Evolutionary conservation across 2,888 invertebrate species (phyloP), one percentile per base, ranked within the genome.

Genomic region (Anarsia innoxiella): DNA sequence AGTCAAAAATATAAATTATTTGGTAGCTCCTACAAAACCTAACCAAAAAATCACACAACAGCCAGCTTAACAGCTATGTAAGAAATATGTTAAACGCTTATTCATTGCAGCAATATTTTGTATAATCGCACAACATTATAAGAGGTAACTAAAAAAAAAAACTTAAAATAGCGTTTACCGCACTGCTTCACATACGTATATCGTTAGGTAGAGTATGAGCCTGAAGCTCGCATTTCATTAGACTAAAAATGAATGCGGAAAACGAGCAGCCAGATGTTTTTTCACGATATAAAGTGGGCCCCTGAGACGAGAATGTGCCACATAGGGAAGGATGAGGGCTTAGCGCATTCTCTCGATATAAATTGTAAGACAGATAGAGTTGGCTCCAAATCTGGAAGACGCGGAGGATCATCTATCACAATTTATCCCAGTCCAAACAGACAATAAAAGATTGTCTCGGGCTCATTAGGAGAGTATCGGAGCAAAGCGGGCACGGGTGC

Each of bases 371-470:
- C 56, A 52, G 59, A 71, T 67, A 66, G 63, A 62, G 57, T 57
- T 59, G 53, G 56, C 56, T 69, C 59, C 50, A 64, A 72, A 70
- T 73, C 66, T 66, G 64, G 59, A 64, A 60, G 65, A 64, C 59
- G 53, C 52, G 45, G 53, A 57, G 62, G 56, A 71, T 72, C 72
- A 77, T 80, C 65, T 70, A 74, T 79, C 72, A 78, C 76, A 76
- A 78, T 77, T 78, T 77, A 76, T 77, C 73, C 63, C 52, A 66
- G 71, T 73, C 71, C 66, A 66, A 69, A 63, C 58, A 64, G 71
- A 76, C 69, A 74, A 72, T 73, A 75, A 79, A 74, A 73, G 61
- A 77, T 75, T 67, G 71, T 74, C 66, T 68, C 57, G 60, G 53
- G 65, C 63, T 75, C 69, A 75, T 75, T 75, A 73, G 49, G 53